Conservation (phyloP, 1,140 invertebrate species). For the Ericerus pela region DNA sequence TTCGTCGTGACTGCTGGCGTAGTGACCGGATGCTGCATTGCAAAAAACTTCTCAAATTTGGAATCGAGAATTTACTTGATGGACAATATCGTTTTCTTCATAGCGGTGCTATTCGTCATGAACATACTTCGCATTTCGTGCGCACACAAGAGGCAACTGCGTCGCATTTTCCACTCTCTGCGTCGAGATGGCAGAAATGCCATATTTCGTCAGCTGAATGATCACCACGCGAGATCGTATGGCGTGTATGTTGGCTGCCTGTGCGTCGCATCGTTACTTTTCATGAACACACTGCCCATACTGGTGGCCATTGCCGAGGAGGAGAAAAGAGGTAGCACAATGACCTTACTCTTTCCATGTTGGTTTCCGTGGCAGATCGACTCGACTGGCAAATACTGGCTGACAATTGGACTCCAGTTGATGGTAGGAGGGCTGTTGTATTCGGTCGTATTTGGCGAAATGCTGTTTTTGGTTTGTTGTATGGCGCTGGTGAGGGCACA, state of each 20-base stretch:
- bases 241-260: background rate
- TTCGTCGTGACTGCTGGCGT: no score
- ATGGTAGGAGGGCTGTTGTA: background rate
- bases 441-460: background rate
- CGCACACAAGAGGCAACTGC: background rate
- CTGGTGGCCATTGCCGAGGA: background rate
- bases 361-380: conserved; percentile 1
- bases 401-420: background rate
- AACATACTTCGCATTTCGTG: background rate
- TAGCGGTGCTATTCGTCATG: background rate
- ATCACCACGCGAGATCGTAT: background rate
- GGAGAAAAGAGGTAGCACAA: background rate
- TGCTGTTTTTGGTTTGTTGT: background rate
- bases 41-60: background rate
- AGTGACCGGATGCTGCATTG: no score
- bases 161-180: background rate
- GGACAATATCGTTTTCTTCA: background rate
- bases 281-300: background rate
- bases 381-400: background rate
- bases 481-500: background rate
- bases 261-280: background rate
- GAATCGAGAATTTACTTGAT: background rate
- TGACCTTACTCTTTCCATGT: background rate
- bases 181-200: background rate
- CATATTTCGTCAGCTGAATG: background rate